A percentile compares a stretch with the other conserved stretches of the same genome.
Conservation (phyloP, 1,140 invertebrate species). For the Aphidius ervi region DNA sequence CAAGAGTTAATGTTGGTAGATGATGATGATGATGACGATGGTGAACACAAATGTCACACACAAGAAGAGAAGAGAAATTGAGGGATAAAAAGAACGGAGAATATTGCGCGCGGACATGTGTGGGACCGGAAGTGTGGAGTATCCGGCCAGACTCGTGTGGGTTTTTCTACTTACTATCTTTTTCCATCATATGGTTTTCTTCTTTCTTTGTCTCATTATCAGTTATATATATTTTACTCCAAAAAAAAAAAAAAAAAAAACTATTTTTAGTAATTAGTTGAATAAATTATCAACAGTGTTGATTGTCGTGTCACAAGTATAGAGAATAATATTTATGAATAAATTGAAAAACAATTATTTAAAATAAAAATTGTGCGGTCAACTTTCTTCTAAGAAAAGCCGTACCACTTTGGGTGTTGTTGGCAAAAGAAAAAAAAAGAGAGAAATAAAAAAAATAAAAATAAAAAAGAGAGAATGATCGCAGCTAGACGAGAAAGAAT, state of each 20-base stretch:
- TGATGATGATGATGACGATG: background rate
- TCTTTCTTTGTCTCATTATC: conserved; percentile 23
- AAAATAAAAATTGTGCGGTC: background rate
- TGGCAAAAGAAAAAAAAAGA: background rate
- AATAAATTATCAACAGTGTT: no score
- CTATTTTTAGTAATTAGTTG: background rate
- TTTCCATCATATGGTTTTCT: conserved; percentile 29
- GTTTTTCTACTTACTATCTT: conserved; percentile 44
- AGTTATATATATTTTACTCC: no score
- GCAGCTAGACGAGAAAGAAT: conserved; percentile 25
- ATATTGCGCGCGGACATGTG: conserved; percentile 38
- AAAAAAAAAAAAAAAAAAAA: conserved; percentile 1
- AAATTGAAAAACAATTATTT: background rate
- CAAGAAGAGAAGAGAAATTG: conserved; percentile 23
- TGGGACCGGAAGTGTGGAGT: conserved; percentile 54
- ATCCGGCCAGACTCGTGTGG: conserved; percentile 55
- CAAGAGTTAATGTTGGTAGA: background rate
- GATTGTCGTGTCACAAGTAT: no score
- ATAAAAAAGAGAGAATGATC: conserved; percentile 4
- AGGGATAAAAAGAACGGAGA: conserved; percentile 17
- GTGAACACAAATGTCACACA: conserved; percentile 12
- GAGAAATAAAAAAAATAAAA: conserved; percentile 20
- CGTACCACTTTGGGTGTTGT: conserved; percentile 6
- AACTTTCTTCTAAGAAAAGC: conserved; percentile 25
- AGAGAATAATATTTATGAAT: no score